Percentiles rank a stretch among this genome's conserved stretches.
Evolutionary conservation across 2,113 vertebrate species (phyloP).

Genomic region (Mesitornis unicolor): DNA sequence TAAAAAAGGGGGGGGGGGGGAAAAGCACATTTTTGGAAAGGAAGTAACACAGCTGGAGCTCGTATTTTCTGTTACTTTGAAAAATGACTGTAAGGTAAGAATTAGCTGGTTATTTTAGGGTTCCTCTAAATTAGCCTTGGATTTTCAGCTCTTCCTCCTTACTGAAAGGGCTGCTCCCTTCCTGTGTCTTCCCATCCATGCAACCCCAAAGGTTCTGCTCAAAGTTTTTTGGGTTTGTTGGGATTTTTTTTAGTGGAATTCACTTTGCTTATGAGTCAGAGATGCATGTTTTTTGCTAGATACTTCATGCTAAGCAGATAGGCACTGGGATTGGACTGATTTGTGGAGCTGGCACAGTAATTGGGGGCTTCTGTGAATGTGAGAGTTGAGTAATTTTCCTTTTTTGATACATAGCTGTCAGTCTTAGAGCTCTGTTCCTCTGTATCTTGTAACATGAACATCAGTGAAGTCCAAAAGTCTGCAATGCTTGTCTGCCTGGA

Average conservation of each 20-base stretch:
- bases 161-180: neutral
- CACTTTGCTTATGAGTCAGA: neutral
- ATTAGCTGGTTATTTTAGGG: neutral
- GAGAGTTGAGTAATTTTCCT: neutral
- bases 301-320: neutral
- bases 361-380: neutral
- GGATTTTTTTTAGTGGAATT: neutral
- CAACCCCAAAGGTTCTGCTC: neutral
- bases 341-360: neutral
- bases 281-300: neutral
- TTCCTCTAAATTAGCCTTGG: neutral
- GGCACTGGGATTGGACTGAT: neutral
- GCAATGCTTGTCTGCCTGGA: neutral
- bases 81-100: neutral
- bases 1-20: too few relatives aligned
- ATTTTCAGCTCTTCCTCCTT: neutral
- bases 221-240: neutral
- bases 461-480: neutral
- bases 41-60: neutral
- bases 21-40: conserved; percentile 37
- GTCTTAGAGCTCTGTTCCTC: neutral
- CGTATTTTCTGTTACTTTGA: neutral
- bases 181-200: neutral
- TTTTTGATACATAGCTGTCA: neutral
- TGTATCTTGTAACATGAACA: neutral